These are phyloP conservation scores for Lethrus apterus DNA, from an alignment of 1,140 invertebrate species.

Conservation along the genomic window DNA sequence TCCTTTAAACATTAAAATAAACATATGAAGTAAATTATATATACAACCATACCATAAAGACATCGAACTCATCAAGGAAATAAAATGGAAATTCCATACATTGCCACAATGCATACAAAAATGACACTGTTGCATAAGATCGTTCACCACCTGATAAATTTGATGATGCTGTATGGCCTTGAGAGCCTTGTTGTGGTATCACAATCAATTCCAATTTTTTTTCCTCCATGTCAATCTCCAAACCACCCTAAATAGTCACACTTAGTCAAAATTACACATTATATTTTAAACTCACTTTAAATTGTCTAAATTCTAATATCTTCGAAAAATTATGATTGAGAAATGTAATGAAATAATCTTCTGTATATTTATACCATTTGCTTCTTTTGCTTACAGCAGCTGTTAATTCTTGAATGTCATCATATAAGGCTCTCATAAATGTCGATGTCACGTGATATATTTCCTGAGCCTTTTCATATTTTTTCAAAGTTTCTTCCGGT, in stretches of 20 bases:
- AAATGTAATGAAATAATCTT: conserved; percentile 31
- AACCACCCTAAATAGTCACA: conserved; percentile 44
- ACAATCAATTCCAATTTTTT: conserved; percentile 53
- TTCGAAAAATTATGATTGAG: conserved; percentile 32
- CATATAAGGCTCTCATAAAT: conserved; percentile 20
- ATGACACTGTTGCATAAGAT: conserved; percentile 89
- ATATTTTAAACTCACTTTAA: conserved; percentile 22
- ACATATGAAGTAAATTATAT: conserved; percentile 15
- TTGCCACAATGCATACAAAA: conserved; percentile 91
- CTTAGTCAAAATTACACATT: neutral
- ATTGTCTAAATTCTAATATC: conserved; percentile 30
- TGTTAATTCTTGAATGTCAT: conserved; percentile 22
- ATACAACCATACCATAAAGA: conserved; percentile 77
- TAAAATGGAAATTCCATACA: conserved; percentile 86
- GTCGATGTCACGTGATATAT: conserved; percentile 20
- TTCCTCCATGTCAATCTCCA: conserved; percentile 54
- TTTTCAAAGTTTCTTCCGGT: conserved; percentile 17
- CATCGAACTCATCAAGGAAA: conserved; percentile 96
- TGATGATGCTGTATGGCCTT: conserved; percentile 45
- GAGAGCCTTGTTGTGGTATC: conserved; percentile 43
- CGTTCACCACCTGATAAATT: conserved; percentile 91
- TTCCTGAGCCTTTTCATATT: conserved; percentile 20
- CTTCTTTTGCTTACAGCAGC: conserved; percentile 20
- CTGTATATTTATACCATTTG: conserved; percentile 28
- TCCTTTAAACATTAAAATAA: conserved; percentile 49